Evolutionary conservation across 2,888 invertebrate species (phyloP).

Genomic region (Caradrina clavipalpis): DNA sequence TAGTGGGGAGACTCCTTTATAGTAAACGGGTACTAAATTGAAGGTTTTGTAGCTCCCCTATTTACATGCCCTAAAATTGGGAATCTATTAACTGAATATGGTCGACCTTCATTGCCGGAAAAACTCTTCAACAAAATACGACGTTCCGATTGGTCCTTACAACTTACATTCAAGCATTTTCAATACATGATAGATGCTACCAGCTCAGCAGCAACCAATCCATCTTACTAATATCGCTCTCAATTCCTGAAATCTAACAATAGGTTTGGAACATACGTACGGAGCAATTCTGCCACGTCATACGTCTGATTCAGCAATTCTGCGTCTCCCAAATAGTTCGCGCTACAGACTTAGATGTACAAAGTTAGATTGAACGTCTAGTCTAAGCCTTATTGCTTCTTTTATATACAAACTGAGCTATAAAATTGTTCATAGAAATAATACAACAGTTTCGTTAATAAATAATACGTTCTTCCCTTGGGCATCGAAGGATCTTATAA

Average conservation of each 20-base stretch:
- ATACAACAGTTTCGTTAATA: conserved; percentile 36
- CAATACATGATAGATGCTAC: conserved; percentile 9
- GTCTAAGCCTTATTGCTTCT: conserved; percentile 31
- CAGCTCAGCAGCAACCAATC: conserved; percentile 22
- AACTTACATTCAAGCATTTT: conserved; percentile 21
- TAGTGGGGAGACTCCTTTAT: background rate
- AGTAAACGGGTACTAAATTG: conserved; percentile 20
- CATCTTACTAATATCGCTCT: conserved; percentile 25
- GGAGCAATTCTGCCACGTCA: conserved; percentile 45
- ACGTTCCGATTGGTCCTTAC: background rate
- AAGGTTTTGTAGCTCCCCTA: conserved; percentile 15
- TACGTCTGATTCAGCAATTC: conserved; percentile 41
- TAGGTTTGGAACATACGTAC: conserved; percentile 26
- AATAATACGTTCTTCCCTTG: conserved; percentile 37
- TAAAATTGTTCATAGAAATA: conserved; percentile 19
- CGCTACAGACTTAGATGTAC: conserved; percentile 31
- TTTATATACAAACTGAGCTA: conserved; percentile 7
- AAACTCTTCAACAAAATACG: conserved; percentile 1
- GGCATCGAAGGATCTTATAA: conserved; percentile 28
- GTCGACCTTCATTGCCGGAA: background rate
- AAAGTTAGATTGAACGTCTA: conserved; percentile 55
- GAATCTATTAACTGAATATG: conserved; percentile 3
- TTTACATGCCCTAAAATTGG: conserved; percentile 1
- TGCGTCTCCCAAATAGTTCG: conserved; percentile 42
- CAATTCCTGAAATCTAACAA: conserved; percentile 42